Evolutionary conservation across 92 coral and sea anemone species (phyloP), one percentile per base, ranked within the genome.

Genomic region (Paramuricea clavata): DNA sequence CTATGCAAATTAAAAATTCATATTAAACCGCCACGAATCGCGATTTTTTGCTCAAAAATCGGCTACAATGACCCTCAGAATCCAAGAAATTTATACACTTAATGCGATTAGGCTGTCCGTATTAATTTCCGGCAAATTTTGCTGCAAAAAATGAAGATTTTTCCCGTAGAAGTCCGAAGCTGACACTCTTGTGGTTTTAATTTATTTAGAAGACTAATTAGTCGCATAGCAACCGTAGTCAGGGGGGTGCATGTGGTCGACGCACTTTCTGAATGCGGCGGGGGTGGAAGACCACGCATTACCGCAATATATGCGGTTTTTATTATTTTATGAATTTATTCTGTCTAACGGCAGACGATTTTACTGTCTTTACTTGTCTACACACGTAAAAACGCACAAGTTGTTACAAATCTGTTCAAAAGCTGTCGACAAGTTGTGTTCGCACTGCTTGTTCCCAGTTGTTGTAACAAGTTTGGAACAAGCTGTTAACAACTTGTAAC

Each of bases 201-300:
- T 30, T 60, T 60, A 60, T n/a, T 60, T 74, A 12, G 81, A 74
- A 74, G 81, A 43, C 36, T 22, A 76, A 76, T 76, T 76, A 76
- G 82, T 76, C 50, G 82, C 82, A 8, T 49, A 60, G 82, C 82
- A 52, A 76, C 82, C 0, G 49, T 35, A 0, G 62, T 21, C 62
- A 65, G 72, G 39, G 41, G 72, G 36, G 72, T 30, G 41, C 15
- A n/a, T 11, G 39, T n/a, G 26, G 26, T 1, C n/a, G n/a, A n/a
- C n/a, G n/a, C n/a, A n/a, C n/a, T n/a, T n/a, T n/a, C n/a, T n/a
- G n/a, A n/a, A n/a, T n/a, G n/a, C n/a, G n/a, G n/a, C n/a, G n/a
- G n/a, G n/a, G n/a, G n/a, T n/a, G n/a, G n/a, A n/a, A n/a, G n/a
- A n/a, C n/a, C n/a, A n/a, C n/a, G n/a, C n/a, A n/a, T n/a, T n/a